Evolutionary conservation across 2,888 invertebrate genomes (phyloP), one percentile per base, ranked within the genome.

Genomic region (Leptothorax acervorum): DNA sequence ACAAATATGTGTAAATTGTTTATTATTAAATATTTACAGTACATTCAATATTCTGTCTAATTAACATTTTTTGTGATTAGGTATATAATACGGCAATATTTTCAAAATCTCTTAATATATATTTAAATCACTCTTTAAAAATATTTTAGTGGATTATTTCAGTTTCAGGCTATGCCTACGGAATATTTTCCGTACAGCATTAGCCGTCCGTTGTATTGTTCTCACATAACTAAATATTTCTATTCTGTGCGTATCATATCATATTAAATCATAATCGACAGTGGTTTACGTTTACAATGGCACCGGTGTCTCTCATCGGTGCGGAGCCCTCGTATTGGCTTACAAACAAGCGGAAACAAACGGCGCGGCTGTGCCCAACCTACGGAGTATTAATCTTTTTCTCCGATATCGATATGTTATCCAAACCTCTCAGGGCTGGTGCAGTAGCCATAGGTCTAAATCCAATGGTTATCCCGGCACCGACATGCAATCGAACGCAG

Each of bases 341-440:
- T 75, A 63, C 79, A 70, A 81, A 84, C 84, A 84, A 86, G 31
- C 73, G 84, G 89, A 87, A 86, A 88, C 86, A 87, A 88, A 89
- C 82, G 83, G 86, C 78, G 79, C 83, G 84, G 82, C 73, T 71
- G 75, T 60, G 81, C 62, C 51, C 60, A 73, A 51, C 79, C 82
- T 76, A 76, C 70, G 87, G 88, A 81, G 88, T 89, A 92, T 92
- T 92, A 92, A 92, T 91, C 91, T 91, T 91, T 90, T 89, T 87
- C 89, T 85, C 87, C 89, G 87, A 91, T 91, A 92, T 91, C 92
- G 88, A 92, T 91, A 89, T 86, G 88, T 90, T 90, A 90, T 87
- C 90, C 85, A 85, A 90, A 88, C 87, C 91, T 91, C 92, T 91
- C 90, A 87, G 90, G 90, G 74, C 82, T 85, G 57, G 74, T 53